Conservation (phyloP, 2,888 invertebrate species). For the Drosophila percnosoma region DNA sequence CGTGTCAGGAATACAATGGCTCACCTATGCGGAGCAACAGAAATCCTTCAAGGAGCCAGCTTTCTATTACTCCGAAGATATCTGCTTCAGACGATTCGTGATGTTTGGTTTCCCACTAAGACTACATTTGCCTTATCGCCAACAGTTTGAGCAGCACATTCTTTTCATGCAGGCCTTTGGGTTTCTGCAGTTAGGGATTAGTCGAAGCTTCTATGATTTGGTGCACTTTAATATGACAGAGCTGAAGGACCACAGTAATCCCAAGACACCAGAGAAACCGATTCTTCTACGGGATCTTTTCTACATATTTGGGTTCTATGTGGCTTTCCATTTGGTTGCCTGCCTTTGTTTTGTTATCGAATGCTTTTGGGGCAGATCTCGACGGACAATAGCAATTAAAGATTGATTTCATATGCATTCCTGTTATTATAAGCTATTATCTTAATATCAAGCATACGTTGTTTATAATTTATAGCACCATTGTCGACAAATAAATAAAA, state of each 20-base stretch:
- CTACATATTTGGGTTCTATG: slow-evolving; percentile 41
- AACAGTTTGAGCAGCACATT: slow-evolving; percentile 55
- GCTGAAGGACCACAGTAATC: slow-evolving; percentile 38
- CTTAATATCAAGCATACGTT: no score
- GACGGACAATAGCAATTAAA: no score
- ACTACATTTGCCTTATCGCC: slow-evolving; percentile 52
- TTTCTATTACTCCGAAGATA: slow-evolving; percentile 51
- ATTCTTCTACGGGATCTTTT: slow-evolving; percentile 35
- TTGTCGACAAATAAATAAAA: no score
- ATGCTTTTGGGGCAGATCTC: slow-evolving; percentile 1
- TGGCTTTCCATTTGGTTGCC: not conserved
- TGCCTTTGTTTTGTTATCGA: slow-evolving; percentile 44
- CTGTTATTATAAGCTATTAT: no score
- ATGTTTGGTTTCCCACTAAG: slow-evolving; percentile 45
- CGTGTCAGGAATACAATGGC: slow-evolving; percentile 43
- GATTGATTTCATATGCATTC: no score
- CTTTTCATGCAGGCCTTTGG: slow-evolving; percentile 39
- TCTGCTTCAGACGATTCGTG: slow-evolving; percentile 36
- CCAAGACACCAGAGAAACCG: no score
- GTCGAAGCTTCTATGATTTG: slow-evolving; percentile 49
- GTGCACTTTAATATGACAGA: slow-evolving; percentile 17
- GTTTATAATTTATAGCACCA: no score
- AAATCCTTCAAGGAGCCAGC: slow-evolving; percentile 33
- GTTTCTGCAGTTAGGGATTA: slow-evolving; percentile 37
- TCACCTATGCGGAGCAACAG: slow-evolving; percentile 57